Percentiles rank a stretch among this genome's conserved stretches.
These are phyloP conservation scores for Sepiola atlantica DNA, from an alignment of 2,888 invertebrate genomes.

Conservation along the genomic window DNA sequence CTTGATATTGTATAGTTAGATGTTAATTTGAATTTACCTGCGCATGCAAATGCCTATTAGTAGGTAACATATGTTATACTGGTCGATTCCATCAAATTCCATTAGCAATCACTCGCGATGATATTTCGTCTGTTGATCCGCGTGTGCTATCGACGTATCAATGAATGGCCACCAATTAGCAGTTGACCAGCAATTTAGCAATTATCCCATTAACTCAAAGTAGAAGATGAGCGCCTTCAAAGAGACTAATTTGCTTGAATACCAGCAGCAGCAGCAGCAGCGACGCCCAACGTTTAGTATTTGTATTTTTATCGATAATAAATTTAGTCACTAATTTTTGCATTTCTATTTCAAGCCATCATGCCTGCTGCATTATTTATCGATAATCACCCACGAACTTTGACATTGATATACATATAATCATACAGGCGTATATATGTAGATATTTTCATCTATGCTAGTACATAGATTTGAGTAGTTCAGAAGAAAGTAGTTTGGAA, in stretches of 20 bases:
- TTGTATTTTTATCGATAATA: constrained; percentile 18
- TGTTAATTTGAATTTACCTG: too few species aligned
- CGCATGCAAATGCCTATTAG: background rate
- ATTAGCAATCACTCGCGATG: background rate
- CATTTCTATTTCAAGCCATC: background rate
- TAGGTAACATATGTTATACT: background rate
- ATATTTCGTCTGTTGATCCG: background rate
- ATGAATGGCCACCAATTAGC: background rate
- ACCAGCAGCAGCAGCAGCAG: too few species aligned
- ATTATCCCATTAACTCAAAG: constrained; percentile 6
- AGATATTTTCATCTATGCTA: background rate
- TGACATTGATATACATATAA: background rate
- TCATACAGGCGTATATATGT: background rate
- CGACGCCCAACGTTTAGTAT: background rate
- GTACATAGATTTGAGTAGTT: too few species aligned
- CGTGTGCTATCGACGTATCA: background rate
- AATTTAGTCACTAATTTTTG: background rate
- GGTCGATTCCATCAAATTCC: background rate
- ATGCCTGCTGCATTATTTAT: background rate
- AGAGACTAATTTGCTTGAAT: background rate
- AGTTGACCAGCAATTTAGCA: background rate
- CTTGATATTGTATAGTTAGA: too few species aligned
- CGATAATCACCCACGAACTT: background rate
- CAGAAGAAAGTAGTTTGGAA: too few species aligned
- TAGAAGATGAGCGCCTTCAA: background rate